phyloP scores from a whole-genome alignment of 2,797 vertebrate genomes.

The Remorina albescens region DNA sequence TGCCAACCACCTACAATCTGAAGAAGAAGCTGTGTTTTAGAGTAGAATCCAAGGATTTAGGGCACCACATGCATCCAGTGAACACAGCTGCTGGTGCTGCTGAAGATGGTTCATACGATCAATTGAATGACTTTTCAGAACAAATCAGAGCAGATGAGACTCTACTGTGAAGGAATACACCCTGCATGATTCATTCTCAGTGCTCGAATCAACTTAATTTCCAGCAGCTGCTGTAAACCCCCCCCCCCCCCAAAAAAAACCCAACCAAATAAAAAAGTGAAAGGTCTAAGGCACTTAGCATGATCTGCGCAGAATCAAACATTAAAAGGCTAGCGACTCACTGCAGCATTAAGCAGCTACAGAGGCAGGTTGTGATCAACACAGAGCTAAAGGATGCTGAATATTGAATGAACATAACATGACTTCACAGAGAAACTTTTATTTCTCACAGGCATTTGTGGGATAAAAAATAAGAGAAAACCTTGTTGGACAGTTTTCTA shows the following conservation, averaged over 20 bases:
- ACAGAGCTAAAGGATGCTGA: neutral
- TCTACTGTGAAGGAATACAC: neutral
- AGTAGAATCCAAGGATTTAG: neutral
- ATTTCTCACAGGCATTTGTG: too few relatives aligned
- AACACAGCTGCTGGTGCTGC: neutral
- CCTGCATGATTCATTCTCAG: neutral
- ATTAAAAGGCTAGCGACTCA: too few relatives aligned
- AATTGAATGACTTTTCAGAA: too few relatives aligned
- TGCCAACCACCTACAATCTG: too few relatives aligned
- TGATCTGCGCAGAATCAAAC: neutral
- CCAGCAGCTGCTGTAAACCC: too few relatives aligned
- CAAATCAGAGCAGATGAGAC: neutral
- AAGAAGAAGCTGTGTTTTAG: neutral
- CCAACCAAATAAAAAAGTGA: neutral
- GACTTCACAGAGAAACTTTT: too few relatives aligned
- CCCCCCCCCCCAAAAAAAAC: too few relatives aligned
- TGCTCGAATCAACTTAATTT: slow-evolving; percentile 3
- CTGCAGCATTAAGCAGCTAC: neutral
- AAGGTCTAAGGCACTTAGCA: neutral
- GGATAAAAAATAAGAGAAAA: too few relatives aligned
- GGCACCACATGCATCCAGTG: too few relatives aligned
- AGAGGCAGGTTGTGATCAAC: neutral
- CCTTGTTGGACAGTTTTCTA: too few relatives aligned
- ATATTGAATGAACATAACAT: neutral
- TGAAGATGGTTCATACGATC: neutral